Percentiles rank a stretch among this genome's conserved stretches.
phyloP scores from a whole-genome alignment of 2,113 vertebrate genomes.

The Psophia crepitans region DNA sequence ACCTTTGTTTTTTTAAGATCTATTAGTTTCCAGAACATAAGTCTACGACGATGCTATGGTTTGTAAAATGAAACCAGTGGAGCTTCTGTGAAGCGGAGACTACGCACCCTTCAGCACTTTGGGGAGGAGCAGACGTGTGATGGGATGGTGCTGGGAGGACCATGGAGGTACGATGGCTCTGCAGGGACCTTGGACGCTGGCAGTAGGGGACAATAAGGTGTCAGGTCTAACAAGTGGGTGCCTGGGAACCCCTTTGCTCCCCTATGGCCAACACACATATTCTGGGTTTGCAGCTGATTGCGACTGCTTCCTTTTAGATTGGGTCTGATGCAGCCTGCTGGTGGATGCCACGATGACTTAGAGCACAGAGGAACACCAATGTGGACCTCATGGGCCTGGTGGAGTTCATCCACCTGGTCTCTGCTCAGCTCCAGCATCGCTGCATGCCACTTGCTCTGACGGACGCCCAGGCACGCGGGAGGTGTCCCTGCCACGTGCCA shows the following conservation, averaged over 20 bases:
- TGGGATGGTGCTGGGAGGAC: not conserved
- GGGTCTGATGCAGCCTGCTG: not conserved
- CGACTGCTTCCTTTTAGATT: not conserved
- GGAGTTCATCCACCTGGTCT: not conserved
- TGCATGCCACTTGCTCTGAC: not conserved
- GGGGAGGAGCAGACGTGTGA: not conserved
- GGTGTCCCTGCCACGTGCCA: not conserved
- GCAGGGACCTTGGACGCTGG: not conserved
- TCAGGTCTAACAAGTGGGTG: not conserved
- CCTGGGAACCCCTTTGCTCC: not conserved
- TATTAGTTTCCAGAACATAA: not conserved
- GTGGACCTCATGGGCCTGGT: not conserved
- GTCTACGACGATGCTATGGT: not conserved
- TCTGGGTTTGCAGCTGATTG: not conserved
- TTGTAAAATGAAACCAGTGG: not conserved
- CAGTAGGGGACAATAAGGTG: not conserved
- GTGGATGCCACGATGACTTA: not conserved
- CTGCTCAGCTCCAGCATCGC: not conserved
- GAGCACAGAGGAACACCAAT: accelerated
- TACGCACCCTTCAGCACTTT: accelerated
- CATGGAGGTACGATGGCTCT: not conserved
- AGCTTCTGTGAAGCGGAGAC: not conserved
- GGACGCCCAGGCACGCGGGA: accelerated
- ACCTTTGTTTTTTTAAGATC: not conserved
- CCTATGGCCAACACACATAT: not conserved